Evolutionary conservation across 2,888 invertebrate genomes (phyloP).

Genomic region (Diaprepes abbreviatus): DNA sequence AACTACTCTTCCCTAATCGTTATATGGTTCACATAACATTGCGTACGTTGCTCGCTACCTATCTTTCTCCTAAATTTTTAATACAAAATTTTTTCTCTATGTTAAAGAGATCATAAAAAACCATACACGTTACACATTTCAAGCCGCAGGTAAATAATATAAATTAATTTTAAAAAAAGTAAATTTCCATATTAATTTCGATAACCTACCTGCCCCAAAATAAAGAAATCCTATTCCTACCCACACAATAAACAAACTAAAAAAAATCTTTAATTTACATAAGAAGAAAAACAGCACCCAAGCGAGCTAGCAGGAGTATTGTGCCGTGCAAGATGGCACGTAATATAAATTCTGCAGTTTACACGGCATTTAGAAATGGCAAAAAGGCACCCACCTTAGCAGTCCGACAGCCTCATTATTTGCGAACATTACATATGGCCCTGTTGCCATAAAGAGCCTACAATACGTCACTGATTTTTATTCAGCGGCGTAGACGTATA

Average conservation of each 20-base stretch:
- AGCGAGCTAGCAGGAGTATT: conserved; percentile 45
- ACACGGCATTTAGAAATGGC: conserved; percentile 60
- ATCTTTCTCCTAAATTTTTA: no score
- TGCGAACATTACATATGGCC: conserved; percentile 63
- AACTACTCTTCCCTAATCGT: no score
- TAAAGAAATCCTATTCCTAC: conserved; percentile 40
- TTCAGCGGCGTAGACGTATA: not conserved
- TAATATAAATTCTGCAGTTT: conserved; percentile 66
- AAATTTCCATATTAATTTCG: conserved; percentile 14
- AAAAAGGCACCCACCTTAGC: conserved; percentile 54
- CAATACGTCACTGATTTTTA: conserved; percentile 63
- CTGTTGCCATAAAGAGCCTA: conserved; percentile 58
- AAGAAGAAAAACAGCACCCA: conserved; percentile 40
- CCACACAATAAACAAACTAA: conserved; percentile 27
- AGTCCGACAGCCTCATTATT: conserved; percentile 59
- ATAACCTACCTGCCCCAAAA: conserved; percentile 22
- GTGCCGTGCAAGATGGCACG: conserved; percentile 60
- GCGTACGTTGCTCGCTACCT: no score
- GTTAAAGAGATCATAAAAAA: no score
- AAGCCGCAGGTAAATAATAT: no score
- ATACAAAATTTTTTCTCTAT: no score
- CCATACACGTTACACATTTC: no score
- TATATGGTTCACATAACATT: no score
- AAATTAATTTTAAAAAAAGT: not conserved
- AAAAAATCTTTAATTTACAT: conserved; percentile 38